A percentile compares a stretch with the other conserved stretches of the same genome.
Conservation (phyloP, 1,140 invertebrate genomes). For the Manduca sexta region DNA sequence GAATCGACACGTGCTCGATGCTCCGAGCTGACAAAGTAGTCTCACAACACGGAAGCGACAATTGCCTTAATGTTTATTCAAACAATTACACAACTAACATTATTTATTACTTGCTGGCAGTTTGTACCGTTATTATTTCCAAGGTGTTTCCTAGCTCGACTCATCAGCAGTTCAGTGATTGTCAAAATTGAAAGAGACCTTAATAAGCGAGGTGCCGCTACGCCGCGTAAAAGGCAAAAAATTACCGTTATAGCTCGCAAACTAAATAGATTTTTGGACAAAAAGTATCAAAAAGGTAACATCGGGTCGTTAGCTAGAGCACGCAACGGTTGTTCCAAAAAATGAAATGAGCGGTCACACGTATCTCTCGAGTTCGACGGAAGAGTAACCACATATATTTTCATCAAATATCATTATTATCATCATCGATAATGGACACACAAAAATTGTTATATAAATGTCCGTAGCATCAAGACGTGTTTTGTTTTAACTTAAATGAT, state of each 20-base stretch:
- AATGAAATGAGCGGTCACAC: slow-evolving; percentile 18
- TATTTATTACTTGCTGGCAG: neutral
- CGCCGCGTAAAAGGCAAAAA: slow-evolving; percentile 24
- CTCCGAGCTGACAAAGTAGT: slow-evolving; percentile 1
- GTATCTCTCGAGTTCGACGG: too few species aligned
- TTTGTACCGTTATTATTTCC: neutral
- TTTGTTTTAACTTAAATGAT: too few species aligned
- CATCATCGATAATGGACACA: too few species aligned
- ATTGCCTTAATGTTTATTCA: slow-evolving; percentile 1
- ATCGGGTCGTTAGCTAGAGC: slow-evolving; percentile 41
- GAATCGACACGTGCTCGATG: slow-evolving; percentile 17
- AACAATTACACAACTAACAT: neutral
- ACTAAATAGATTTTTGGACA: slow-evolving; percentile 66
- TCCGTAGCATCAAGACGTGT: too few species aligned
- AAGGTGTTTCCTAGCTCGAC: neutral
- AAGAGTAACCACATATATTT: too few species aligned
- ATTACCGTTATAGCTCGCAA: slow-evolving; percentile 56
- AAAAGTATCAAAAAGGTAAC: slow-evolving; percentile 65
- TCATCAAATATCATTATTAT: too few species aligned
- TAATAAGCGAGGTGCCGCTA: slow-evolving; percentile 36
- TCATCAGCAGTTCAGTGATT: slow-evolving; percentile 15
- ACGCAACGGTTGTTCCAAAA: slow-evolving; percentile 57
- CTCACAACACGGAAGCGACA: slow-evolving; percentile 16
- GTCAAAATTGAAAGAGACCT: slow-evolving; percentile 22
- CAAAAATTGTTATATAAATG: too few species aligned